These are phyloP conservation scores for Pterocles burchelli DNA, from an alignment of 2,113 vertebrate species.

Conservation along the genomic window DNA sequence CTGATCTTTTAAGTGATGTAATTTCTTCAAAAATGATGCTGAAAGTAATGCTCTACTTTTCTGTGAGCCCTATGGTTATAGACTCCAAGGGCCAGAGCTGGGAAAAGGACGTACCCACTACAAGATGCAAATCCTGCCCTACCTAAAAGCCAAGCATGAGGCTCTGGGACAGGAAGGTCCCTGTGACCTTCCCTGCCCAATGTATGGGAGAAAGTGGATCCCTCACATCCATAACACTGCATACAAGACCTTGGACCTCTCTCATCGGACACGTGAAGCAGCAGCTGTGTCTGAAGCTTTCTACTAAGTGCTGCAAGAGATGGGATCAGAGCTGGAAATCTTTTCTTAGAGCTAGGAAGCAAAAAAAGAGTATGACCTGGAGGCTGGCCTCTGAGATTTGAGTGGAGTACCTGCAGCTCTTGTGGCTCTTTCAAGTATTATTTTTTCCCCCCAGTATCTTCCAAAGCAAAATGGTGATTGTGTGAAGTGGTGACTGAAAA, in stretches of 20 bases:
- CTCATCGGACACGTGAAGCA: accelerated
- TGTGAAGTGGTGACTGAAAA: background rate
- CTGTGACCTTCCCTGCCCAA: background rate
- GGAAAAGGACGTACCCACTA: background rate
- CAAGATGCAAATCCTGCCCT: background rate
- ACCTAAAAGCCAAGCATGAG: background rate
- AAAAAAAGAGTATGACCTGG: background rate
- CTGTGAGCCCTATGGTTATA: background rate
- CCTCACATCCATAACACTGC: background rate
- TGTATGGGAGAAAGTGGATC: background rate
- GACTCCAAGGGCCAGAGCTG: background rate
- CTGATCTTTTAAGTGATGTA: background rate
- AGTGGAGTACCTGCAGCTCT: background rate
- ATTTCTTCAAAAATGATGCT: background rate
- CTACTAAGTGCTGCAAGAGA: background rate
- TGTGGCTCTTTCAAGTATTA: background rate
- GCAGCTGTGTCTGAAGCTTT: background rate
- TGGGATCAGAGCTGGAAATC: background rate
- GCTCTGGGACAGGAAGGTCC: background rate
- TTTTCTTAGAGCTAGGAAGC: background rate
- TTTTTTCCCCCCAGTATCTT: background rate
- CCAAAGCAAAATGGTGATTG: background rate
- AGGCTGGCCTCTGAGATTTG: background rate
- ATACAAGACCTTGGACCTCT: background rate
- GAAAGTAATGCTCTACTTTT: background rate